phyloP scores from a whole-genome alignment of 2,797 vertebrate genomes.

The Hippocampus kuda region DNA sequence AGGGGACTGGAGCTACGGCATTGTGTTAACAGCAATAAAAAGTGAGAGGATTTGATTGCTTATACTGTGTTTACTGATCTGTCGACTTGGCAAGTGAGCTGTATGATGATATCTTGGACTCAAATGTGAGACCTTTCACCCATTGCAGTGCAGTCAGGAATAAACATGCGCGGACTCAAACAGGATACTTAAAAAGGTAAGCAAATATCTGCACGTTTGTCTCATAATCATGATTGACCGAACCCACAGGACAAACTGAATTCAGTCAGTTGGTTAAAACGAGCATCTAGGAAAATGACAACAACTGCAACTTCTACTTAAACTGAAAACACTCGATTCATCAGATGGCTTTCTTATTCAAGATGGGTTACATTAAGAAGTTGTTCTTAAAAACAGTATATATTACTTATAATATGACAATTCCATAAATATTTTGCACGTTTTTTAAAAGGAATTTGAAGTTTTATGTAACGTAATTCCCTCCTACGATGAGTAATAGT shows the following conservation, averaged over 20 bases:
- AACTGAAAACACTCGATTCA: not conserved
- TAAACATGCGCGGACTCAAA: not conserved
- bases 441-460: not conserved
- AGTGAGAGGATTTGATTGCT: not conserved
- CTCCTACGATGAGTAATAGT: not conserved
- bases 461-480: too few relatives aligned
- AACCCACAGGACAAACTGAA: not conserved
- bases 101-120: not conserved
- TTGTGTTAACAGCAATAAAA: not conserved
- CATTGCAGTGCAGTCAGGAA: not conserved
- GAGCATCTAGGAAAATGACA: not conserved
- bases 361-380: not conserved
- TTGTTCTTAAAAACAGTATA: too few relatives aligned
- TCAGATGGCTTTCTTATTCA: not conserved
- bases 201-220: not conserved
- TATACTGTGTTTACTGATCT: not conserved
- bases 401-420: not conserved
- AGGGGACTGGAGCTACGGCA: not conserved
- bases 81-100: not conserved
- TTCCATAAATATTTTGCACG: not conserved
- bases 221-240: not conserved
- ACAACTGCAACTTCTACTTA: not conserved
- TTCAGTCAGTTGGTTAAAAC: not conserved
- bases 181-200: not conserved
- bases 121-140: not conserved